Base-by-base conservation (phyloP, 2,797 vertebrate species). In the Labroides dimidiatus region DNA sequence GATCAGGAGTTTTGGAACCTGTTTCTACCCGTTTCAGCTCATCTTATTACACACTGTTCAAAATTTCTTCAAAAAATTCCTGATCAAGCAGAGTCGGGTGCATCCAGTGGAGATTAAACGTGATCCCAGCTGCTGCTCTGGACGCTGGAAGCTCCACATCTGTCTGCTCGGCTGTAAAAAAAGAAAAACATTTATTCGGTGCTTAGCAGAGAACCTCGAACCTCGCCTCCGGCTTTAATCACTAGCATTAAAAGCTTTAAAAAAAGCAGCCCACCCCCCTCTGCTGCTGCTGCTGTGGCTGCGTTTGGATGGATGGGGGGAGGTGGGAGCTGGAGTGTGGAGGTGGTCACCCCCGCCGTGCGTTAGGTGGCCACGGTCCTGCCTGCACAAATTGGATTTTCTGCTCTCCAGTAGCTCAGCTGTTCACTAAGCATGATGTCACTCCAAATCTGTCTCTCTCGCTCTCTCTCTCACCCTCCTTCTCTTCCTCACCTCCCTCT, bases 311-410 rank as follows among this genome's bases (percentile, higher is more conserved):
- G 4, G 50, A 24, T 42, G 21, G 73, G 42, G 21, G 49, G 51
- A 55, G 60, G 60, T 16, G 49, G 33, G 72, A 36, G 41, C 39
- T 10, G 67, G 47, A 37, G 50, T 20, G 17, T 24, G 64, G 56
- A n/a, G 76, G 64, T 51, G 16, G 56, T 45, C 17, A 44, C 60
- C 69, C 72, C 70, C 54, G 43, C 30, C 7, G 42, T 66, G 77
- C 6, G 66, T 63, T 71, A 58, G 76, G 66, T 84, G 67, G 70
- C 67, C 15, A 2, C 74, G 56, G 69, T 75, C 61, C 72, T 84
- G 84, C 77, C 69, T 69, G 69, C 50, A 63, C 79, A 77, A 82
- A 84, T 86, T 72, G 77, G 77, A 85, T 86, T 81, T 84, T 83
- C 72, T 76, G 69, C 68, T 71, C 61, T 81, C 73, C 60, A 45